Evolutionary conservation across 1,140 invertebrate genomes (phyloP).

Genomic region (Procambarus virginalis): DNA sequence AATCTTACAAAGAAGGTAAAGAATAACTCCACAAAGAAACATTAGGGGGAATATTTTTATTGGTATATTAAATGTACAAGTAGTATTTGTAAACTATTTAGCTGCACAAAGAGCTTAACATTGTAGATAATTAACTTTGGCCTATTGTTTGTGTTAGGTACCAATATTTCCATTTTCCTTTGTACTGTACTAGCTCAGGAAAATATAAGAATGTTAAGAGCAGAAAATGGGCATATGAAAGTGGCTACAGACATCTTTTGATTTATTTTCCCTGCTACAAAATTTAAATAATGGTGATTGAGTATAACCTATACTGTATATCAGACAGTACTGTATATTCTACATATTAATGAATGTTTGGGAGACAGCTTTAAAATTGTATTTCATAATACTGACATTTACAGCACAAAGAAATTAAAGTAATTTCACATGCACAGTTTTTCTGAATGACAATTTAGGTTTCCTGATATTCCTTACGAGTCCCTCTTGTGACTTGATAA

Average conservation of each 20-base stretch:
- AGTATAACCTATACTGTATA: too few species aligned
- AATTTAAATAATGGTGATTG: too few species aligned
- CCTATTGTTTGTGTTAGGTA: not conserved
- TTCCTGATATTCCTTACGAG: too few species aligned
- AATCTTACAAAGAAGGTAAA: not conserved
- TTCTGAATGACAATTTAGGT: too few species aligned
- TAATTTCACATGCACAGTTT: too few species aligned
- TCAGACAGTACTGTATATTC: too few species aligned
- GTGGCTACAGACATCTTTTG: conserved; percentile 19
- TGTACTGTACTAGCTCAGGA: conserved; percentile 39
- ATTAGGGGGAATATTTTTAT: not conserved
- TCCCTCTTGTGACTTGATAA: too few species aligned
- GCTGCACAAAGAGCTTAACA: conserved; percentile 23
- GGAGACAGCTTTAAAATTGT: too few species aligned
- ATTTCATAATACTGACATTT: too few species aligned
- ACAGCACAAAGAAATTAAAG: too few species aligned
- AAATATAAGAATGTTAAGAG: conserved; percentile 26
- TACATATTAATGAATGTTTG: too few species aligned
- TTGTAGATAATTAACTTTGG: not conserved
- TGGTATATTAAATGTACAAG: conserved; percentile 1
- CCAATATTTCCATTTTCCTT: conserved; percentile 25
- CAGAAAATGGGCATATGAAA: conserved; percentile 49
- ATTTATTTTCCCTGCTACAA: conserved; percentile 16
- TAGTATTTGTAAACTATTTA: not conserved
- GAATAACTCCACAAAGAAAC: conserved; percentile 12